Base-by-base conservation (phyloP, 2,113 vertebrate species). In the Psilopsiagon aurifrons region DNA sequence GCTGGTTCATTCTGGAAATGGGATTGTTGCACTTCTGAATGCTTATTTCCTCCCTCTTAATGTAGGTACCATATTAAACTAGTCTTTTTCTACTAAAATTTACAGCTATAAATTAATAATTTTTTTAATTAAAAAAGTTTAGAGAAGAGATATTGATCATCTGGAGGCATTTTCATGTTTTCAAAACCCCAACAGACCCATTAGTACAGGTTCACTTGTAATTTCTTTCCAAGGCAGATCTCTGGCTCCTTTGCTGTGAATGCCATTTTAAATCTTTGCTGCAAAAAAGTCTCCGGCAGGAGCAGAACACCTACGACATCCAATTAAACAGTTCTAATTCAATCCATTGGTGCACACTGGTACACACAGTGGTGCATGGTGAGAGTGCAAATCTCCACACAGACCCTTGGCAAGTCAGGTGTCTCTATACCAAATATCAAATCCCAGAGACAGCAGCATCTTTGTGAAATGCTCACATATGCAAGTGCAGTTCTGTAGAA, bases 271-370 rank as follows among this genome's bases (percentile, higher is more conserved):
- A 13, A 19, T 31, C 47, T 91, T 35, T 4, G 35, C 47, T 54
- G 52, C 46, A 37, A 18, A 47, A 69, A 18, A 18, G 11, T 33
- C 46, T 55, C 51, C 68, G 69, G 47, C 69, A 71, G 74, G 47
- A 84, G 57, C 51, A 75, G 73, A 67, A 33, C 33, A 47, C 23
- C 55, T 59, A 18, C 46, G 68, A 25, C 62, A 70, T 52, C 57
- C 84, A 79, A 2, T 41, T 14, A 55, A 89, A 35, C 51, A 68
- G 44, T 28, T 79, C 35, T 52, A 55, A 71, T 51, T 86, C 62
- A 49, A 5, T 67, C 37, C 33, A 16, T 52, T 33, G 8, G 0
- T 33, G 55, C 17, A 13, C 17, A 54, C 28, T 31, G 44, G 2
- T 68, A 11, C 43, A 60, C 49, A 13, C 41, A 24, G 63, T 57